Conservation (phyloP, 2,113 vertebrate genomes). For the Peromyscus leucopus region DNA sequence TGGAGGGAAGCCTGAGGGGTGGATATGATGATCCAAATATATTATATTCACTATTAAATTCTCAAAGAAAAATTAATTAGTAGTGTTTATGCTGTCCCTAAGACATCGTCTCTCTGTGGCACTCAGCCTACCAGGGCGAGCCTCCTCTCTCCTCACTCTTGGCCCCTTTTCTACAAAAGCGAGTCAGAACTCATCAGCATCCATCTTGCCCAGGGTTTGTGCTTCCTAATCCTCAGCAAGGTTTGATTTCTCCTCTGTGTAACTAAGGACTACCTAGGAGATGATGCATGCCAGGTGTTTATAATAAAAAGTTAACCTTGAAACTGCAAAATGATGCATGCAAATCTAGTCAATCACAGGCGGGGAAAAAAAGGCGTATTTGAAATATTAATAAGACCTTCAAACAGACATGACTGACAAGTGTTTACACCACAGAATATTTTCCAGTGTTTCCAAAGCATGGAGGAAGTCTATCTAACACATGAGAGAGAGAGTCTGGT, state of each 20-base stretch:
- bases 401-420: not conserved
- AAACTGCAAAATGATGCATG: not conserved
- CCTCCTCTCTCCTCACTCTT: not conserved
- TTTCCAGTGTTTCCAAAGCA: not conserved
- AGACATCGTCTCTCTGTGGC: not conserved
- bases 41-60: not conserved
- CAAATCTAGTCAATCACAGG: not conserved
- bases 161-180: not conserved
- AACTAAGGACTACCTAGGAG: not conserved
- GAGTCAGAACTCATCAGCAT: not conserved
- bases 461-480: not conserved
- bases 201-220: not conserved
- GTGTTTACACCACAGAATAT: not conserved
- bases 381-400: not conserved
- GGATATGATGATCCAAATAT: not conserved
- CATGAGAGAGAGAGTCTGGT: not conserved
- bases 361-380: not conserved
- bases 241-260: not conserved
- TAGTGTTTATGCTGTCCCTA: not conserved
- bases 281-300: not conserved
- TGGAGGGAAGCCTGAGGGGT: not conserved
- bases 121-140: not conserved
- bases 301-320: slow-evolving; percentile 22
- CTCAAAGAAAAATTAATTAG: not conserved
- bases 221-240: not conserved